A percentile compares a stretch with the other conserved stretches of the same genome.
Evolutionary conservation across 2,113 vertebrate species (phyloP).

Genomic region (Spermophilus dauricus): DNA sequence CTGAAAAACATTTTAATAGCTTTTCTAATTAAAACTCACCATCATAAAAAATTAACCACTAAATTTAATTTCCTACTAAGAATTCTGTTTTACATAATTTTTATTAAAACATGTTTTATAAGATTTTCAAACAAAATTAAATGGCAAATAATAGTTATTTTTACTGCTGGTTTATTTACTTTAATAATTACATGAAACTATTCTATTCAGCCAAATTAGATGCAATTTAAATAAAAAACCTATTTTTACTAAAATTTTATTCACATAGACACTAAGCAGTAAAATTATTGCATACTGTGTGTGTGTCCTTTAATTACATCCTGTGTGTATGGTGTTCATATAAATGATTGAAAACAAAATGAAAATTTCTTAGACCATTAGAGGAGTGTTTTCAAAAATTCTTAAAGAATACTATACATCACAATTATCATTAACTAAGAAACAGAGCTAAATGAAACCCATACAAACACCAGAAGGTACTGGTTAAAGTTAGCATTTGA

Average conservation of each 20-base stretch:
- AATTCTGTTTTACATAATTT: conserved; percentile 73
- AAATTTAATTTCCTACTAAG: conserved; percentile 84
- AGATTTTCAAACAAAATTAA: conserved; percentile 73
- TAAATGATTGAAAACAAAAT: background rate
- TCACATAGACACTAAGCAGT: conserved; percentile 50
- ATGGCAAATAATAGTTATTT: conserved; percentile 29
- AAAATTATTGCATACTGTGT: background rate
- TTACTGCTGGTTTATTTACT: conserved; percentile 54
- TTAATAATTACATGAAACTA: conserved; percentile 66
- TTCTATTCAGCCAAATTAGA: conserved; percentile 39
- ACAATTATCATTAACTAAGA: background rate
- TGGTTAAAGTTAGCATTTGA: background rate
- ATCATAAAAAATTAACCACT: conserved; percentile 79
- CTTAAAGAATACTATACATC: background rate
- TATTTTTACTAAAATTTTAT: conserved; percentile 33
- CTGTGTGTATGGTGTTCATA: background rate
- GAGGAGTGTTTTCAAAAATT: background rate
- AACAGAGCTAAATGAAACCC: background rate
- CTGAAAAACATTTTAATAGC: conserved; percentile 75
- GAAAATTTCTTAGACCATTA: background rate
- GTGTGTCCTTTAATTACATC: background rate
- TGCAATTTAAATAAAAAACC: conserved; percentile 73
- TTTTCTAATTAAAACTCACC: conserved; percentile 85
- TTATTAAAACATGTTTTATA: conserved; percentile 78
- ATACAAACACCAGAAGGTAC: background rate